Evolutionary conservation across 2,797 vertebrate species (phyloP), one percentile per base, ranked within the genome.

Genomic region (Enteromius viviparus): DNA sequence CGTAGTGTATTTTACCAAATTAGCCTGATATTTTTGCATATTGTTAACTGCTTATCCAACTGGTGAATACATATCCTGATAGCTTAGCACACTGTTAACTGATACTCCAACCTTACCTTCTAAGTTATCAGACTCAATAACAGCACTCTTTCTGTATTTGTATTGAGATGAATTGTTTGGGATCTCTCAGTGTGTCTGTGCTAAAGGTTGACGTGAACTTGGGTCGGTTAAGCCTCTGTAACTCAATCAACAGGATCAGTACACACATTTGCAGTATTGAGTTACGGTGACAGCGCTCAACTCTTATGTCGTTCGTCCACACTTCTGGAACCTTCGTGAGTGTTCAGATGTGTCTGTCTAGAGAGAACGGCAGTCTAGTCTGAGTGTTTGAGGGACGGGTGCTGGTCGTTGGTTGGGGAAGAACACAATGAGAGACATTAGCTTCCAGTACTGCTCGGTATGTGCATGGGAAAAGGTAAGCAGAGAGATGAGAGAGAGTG

Each of bases 381-480:
- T 3, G 40, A 15, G 74, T 21, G 37, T 65, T 68, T 72, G 76
- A 55, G 45, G 55, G 29, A 47, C 23, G 53, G 32, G 74, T 6
- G 21, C 77, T 83, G 15, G 21, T 84, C 62, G 69, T 78, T 32
- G n/a, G 47, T 37, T 64, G 45, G n/a, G 26, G 70, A 64, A 71
- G 49, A 81, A 42, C 74, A 91, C 92, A 49, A 95, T 95, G 95
- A 94, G 94, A 93, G 95, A 95, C 86, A 87, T 95, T 19, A 93
- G 93, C 82, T 93, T 93, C 81, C 92, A 94, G 87, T 89, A 94
- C 83, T 94, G 94, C 86, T 91, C 93, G 23, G 90, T 94, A 88
- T 93, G 94, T 91, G 92, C 94, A 79, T 95, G 94, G 94, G 93
- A 94, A 88, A 94, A 95, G 94, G 95, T 95, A 94, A 93, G 93